These are phyloP conservation scores for Regulus satrapa DNA, from an alignment of 2,113 vertebrate genomes.

Conservation along the genomic window DNA sequence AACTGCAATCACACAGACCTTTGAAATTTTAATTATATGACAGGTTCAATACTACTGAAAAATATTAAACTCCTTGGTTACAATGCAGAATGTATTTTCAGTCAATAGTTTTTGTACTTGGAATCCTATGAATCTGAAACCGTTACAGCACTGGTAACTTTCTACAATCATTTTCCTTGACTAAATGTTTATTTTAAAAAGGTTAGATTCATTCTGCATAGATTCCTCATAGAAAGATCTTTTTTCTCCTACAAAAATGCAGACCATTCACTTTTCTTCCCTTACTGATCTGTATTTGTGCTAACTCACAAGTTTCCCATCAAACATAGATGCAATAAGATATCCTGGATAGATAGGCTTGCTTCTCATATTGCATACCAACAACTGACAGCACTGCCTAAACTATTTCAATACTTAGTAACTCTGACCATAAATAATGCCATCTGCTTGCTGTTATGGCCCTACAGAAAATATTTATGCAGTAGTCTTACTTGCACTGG, in stretches of 20 bases:
- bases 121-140: background rate
- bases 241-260: background rate
- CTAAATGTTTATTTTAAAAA: background rate
- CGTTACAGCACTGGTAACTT: background rate
- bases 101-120: background rate
- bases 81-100: background rate
- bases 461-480: background rate
- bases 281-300: background rate
- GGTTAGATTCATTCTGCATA: background rate
- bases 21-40: background rate
- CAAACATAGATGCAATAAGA: background rate
- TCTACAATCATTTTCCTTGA: background rate
- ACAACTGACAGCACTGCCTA: background rate
- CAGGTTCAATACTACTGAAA: background rate
- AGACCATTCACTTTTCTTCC: background rate
- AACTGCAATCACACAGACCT: background rate
- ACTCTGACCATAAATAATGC: background rate
- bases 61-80: background rate
- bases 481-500: background rate
- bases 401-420: background rate
- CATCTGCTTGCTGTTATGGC: background rate
- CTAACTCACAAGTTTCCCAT: background rate
- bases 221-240: accelerated
- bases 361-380: background rate
- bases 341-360: background rate